Percentiles rank a stretch among this genome's conserved stretches.
Evolutionary conservation across 2,797 vertebrate genomes (phyloP).

Genomic region (Oceanodroma leucorhoa): DNA sequence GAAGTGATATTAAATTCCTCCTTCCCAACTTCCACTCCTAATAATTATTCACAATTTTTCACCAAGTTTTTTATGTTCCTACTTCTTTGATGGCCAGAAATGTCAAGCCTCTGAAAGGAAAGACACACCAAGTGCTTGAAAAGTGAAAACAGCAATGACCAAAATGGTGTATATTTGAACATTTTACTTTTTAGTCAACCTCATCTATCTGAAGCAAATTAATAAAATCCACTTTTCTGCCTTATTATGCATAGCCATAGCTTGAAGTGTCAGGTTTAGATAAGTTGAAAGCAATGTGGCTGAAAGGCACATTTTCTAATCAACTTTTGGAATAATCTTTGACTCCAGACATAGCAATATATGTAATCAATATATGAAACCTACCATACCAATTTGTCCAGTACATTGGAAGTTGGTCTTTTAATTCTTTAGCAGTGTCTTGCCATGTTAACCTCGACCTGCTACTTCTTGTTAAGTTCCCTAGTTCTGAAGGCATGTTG

Average conservation of each 20-base stretch:
- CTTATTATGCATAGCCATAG: not conserved
- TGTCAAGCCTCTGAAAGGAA: not conserved
- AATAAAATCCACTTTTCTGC: conserved; percentile 15
- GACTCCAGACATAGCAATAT: conserved; percentile 20
- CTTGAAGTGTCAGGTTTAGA: conserved; percentile 43
- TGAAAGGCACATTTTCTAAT: conserved; percentile 61
- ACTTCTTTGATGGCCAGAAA: not conserved
- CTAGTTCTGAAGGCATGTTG: not conserved
- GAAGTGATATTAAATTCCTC: not conserved
- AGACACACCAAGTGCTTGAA: not conserved
- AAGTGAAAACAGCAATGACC: not conserved
- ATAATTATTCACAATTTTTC: not conserved
- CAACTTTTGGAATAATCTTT: conserved; percentile 59
- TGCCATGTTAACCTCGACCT: not conserved
- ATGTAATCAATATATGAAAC: conserved; percentile 51
- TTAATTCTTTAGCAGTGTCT: conserved; percentile 43
- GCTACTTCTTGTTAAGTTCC: not conserved
- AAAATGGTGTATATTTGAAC: not conserved
- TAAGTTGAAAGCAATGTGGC: conserved; percentile 55
- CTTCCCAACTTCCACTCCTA: not conserved
- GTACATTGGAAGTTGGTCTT: conserved; percentile 5
- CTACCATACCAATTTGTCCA: conserved; percentile 17
- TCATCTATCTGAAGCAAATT: conserved; percentile 38
- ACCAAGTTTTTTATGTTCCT: not conserved
- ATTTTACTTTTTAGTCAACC: conserved; percentile 16